These are phyloP conservation scores for Oostethus manadensis DNA, from an alignment of 2,113 vertebrate species.

Conservation along the genomic window DNA sequence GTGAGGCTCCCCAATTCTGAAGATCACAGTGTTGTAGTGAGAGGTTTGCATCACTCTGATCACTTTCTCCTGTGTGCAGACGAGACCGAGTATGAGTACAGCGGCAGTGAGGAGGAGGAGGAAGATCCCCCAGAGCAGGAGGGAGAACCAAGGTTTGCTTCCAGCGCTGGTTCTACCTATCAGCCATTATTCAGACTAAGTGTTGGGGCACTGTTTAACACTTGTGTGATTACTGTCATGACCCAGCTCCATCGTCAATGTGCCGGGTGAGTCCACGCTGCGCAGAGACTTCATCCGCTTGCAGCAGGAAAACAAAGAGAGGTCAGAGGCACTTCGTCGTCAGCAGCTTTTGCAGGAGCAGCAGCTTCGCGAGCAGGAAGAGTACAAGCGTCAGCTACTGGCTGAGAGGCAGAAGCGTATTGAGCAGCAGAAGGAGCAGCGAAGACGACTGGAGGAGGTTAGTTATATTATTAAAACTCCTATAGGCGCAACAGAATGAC, in stretches of 20 bases:
- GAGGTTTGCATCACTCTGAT: neutral
- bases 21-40: too few relatives aligned
- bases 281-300: conserved; percentile 94
- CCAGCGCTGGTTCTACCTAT: neutral
- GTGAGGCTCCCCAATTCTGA: neutral
- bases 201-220: neutral
- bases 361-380: conserved; percentile 94
- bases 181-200: neutral
- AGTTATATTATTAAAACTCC: neutral
- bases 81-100: conserved; percentile 97
- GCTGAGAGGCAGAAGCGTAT: conserved; percentile 95
- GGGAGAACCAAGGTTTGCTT: conserved; percentile 89
- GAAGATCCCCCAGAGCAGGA: conserved; percentile 96
- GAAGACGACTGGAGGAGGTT: conserved; percentile 93
- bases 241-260: conserved; percentile 76
- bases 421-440: conserved; percentile 96
- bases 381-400: conserved; percentile 93
- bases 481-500: neutral
- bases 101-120: conserved; percentile 96
- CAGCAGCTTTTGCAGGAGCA: conserved; percentile 97
- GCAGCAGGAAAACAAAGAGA: conserved; percentile 98
- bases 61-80: conserved; percentile 66
- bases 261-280: conserved; percentile 95
- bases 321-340: conserved; percentile 88
- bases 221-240: neutral